Conservation (phyloP, 1,140 invertebrate genomes). For the Acyrthosiphon pisum region DNA sequence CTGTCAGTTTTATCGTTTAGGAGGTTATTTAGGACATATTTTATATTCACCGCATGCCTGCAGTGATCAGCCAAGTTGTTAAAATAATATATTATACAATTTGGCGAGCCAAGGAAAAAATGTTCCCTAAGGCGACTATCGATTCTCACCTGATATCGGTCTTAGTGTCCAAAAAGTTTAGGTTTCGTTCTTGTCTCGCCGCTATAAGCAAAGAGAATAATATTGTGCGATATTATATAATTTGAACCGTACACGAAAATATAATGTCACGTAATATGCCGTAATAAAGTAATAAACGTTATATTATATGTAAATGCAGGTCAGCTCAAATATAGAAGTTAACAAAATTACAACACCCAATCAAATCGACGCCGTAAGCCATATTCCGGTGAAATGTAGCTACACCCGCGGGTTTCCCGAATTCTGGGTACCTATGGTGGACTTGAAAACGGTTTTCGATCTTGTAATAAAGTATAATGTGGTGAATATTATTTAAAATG, state of each 20-base stretch:
- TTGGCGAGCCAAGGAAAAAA: not conserved
- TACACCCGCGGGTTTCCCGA: not conserved
- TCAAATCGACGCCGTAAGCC: not conserved
- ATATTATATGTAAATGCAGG: too few species aligned
- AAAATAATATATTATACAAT: not conserved
- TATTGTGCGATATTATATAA: not conserved
- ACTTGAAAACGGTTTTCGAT: not conserved
- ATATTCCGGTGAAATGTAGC: not conserved
- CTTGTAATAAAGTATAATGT: not conserved
- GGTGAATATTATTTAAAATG: not conserved
- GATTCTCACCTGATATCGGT: not conserved
- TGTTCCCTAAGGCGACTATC: not conserved
- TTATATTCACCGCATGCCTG: not conserved
- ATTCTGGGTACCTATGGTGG: too few species aligned
- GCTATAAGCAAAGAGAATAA: not conserved
- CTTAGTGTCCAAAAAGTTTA: not conserved
- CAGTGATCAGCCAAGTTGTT: not conserved
- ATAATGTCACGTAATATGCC: too few species aligned
- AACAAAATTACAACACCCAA: not conserved
- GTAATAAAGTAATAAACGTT: too few species aligned
- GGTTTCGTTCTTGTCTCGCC: not conserved
- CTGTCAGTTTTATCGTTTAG: not conserved
- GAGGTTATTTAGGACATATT: not conserved
- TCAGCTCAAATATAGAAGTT: not conserved
- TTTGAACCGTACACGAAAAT: not conserved